Base-by-base conservation (phyloP, 2,797 vertebrate genomes). In the Molossus molossus region DNA sequence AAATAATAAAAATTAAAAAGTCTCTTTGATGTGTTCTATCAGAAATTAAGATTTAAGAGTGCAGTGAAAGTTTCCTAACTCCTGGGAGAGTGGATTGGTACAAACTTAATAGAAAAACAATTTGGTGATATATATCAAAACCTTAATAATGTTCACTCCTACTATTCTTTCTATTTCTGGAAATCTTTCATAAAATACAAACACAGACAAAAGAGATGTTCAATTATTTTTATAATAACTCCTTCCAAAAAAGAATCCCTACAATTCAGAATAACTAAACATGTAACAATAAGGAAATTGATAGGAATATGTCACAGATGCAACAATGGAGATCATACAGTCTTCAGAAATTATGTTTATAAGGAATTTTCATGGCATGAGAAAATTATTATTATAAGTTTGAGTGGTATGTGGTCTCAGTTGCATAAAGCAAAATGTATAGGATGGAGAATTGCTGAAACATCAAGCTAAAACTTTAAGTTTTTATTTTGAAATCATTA, bases 401-500 rank as follows among this genome's bases (percentile, higher is more conserved):
- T 85, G 45, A 76, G 6, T 48, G n/a, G 60, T 57, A 6, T 29
- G 21, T 85, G 9, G 57, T 84, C n/a, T 89, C n/a, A 85, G 18
- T 33, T 76, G 23, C 37, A 58, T 84, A 90, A 89, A 75, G 29
- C 33, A 82, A 90, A 92, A 72, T 72, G 10, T 40, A 33, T 64
- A 79, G 18, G 15, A 29, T 83, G 37, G 20, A 80, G 40, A 73
- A 76, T 93, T 25, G 23, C 15, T 76, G 57, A 65, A 87, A 57
- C 23, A 75, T 50, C 29, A 73, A 90, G 13, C 17, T 76, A 64
- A 50, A 64, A 20, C 10, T 94, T 94, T 76, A 72, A 55, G 27
- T 18, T 79, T 79, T 80, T 79, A 72, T 73, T 95, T 76, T 45
- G 6, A 92, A 92, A 77, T 76, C 33, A 87, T 87, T 91, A 64